These are phyloP conservation scores for Pentalonia nigronervosa DNA, from an alignment of 1,140 invertebrate genomes.

Conservation along the genomic window DNA sequence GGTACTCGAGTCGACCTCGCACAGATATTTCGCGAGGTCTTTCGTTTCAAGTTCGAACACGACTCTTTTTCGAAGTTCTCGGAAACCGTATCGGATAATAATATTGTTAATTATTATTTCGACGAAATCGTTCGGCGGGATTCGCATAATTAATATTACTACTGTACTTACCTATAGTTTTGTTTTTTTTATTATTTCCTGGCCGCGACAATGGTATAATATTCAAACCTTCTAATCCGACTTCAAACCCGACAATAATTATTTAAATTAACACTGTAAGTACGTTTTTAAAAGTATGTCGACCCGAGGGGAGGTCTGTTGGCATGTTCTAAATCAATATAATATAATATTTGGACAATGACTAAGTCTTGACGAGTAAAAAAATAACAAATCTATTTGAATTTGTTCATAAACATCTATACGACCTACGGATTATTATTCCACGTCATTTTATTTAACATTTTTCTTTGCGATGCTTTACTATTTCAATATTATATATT, in stretches of 20 bases:
- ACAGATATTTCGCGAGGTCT: neutral
- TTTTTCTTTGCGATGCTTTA: neutral
- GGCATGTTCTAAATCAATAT: neutral
- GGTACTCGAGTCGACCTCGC: neutral
- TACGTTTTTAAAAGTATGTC: neutral
- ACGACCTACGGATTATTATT: neutral
- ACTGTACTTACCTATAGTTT: neutral
- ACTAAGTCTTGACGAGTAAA: neutral
- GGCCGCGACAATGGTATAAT: neutral
- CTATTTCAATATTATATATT: neutral
- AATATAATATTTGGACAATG: neutral
- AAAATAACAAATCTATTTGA: neutral
- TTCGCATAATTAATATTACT: neutral
- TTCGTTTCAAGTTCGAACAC: neutral
- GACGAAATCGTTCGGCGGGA: neutral
- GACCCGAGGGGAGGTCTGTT: neutral
- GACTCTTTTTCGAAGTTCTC: neutral
- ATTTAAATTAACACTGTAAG: neutral
- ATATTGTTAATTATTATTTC: neutral
- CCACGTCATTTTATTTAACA: too few relatives aligned
- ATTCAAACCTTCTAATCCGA: neutral
- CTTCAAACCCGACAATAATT: neutral
- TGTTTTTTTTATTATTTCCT: neutral
- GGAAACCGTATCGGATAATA: neutral
- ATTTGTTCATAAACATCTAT: neutral